Percentiles rank a stretch among this genome's conserved stretches.
These are phyloP conservation scores for Chlorocebus sabaeus DNA, from an alignment of 2,113 vertebrate genomes.

Conservation along the genomic window DNA sequence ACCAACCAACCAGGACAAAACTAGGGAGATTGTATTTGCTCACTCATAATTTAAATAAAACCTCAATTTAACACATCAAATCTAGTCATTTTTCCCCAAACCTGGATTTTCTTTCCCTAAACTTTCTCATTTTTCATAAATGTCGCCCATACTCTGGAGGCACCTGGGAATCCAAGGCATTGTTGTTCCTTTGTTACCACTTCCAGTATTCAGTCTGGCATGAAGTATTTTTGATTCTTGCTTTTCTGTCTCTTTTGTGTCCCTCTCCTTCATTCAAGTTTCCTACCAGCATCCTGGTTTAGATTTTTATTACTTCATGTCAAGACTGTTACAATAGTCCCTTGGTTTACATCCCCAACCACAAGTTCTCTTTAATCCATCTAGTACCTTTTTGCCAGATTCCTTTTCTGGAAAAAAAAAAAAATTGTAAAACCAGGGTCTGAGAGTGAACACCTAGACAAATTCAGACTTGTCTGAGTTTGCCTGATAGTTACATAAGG, in stretches of 20 bases:
- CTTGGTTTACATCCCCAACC: background rate
- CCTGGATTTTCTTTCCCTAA: background rate
- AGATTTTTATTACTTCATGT: background rate
- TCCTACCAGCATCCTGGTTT: background rate
- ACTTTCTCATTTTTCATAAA: constrained; percentile 12
- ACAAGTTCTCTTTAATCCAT: background rate
- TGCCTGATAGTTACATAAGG: background rate
- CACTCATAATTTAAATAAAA: constrained; percentile 1
- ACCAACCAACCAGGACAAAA: background rate
- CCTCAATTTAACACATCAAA: background rate
- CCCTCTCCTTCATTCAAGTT: background rate
- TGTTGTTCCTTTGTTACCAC: background rate
- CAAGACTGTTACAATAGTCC: background rate
- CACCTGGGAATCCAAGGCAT: background rate
- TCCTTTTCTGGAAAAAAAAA: background rate
- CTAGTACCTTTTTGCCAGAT: background rate
- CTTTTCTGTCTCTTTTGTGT: background rate
- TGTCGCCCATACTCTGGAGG: background rate
- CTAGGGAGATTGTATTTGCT: background rate
- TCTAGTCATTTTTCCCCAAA: background rate
- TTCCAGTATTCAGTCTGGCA: background rate
- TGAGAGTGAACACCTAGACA: background rate
- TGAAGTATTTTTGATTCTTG: background rate
- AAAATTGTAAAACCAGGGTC: background rate
- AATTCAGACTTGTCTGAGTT: background rate